Evolutionary conservation across 2,797 vertebrate genomes (phyloP), one percentile per base, ranked within the genome.

Genomic region (Bradypus variegatus): DNA sequence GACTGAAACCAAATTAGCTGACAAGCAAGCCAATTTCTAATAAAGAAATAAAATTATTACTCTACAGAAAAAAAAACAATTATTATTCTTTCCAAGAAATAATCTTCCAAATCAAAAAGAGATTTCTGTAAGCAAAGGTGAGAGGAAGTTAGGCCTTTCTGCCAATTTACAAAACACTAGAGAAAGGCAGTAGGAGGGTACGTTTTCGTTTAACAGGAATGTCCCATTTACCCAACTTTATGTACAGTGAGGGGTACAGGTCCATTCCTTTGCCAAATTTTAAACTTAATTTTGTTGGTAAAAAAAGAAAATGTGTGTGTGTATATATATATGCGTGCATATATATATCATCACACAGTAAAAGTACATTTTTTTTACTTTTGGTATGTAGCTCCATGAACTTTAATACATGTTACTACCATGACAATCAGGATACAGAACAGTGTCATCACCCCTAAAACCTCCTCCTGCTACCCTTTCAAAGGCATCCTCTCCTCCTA

Each of bases 301-400:
- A 53, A 55, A n/a, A 31, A 41, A 45, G n/a, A n/a, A n/a, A n/a
- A 8, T 45, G 41, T 45, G 41, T 45, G 41, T 45, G 41, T 45
- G 41, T 45, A 8, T 45, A 45, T 45, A 45, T 45, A 45, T 45
- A 45, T 45, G n/a, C n/a, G n/a, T n/a, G n/a, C n/a, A 45, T 45
- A 45, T 45, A 45, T 45, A 45, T 45, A 83, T 73, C 78, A 80
- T 25, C 23, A 64, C 31, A 91, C 13, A 60, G 48, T 36, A 93
- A 95, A 77, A 90, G 62, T 82, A 92, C 83, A 15, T 33, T 62
- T 80, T 80, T 69, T 21, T 90, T 84, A 84, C n/a, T 76, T 94
- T 76, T 73, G 15, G 33, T 15, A 14, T 78, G 45, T 23, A 78
- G 38, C 75, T 91, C 48, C 86, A 53, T 14, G 45, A 65, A 70